phyloP scores from a whole-genome alignment of 2,797 vertebrate genomes.

The Enteromius thamalakanensis region DNA sequence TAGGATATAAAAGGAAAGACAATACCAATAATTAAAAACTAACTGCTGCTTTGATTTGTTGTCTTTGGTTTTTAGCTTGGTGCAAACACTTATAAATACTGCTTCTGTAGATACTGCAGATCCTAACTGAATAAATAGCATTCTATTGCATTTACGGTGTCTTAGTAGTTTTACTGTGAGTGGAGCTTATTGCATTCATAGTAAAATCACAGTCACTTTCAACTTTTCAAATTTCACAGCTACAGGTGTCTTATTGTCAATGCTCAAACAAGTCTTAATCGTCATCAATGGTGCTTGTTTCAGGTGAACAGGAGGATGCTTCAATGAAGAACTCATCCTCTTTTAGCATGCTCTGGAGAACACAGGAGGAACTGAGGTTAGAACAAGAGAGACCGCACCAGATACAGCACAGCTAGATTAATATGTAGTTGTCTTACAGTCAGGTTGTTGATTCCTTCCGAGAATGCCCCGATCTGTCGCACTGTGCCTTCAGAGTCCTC shows the following conservation, averaged over 20 bases:
- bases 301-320: conserved; percentile 73
- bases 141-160: conserved; percentile 12
- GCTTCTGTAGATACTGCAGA: conserved; percentile 17
- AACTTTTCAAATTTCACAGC: background rate
- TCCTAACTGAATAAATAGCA: conserved; percentile 43
- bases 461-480: conserved; percentile 90
- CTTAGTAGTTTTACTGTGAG: background rate
- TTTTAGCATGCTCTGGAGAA: conserved; percentile 91
- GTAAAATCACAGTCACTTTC: conserved; percentile 19
- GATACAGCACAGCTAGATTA: background rate
- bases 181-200: background rate
- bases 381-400: background rate
- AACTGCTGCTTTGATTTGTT: conserved; percentile 3
- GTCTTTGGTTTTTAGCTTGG: conserved; percentile 42
- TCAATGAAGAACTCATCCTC: conserved; percentile 89
- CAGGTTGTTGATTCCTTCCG: conserved; percentile 93
- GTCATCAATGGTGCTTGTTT: conserved; percentile 76
- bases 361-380: conserved; percentile 1
- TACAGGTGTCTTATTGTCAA: background rate
- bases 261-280: conserved; percentile 77
- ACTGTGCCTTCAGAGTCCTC: conserved; percentile 93
- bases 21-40: background rate
- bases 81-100: conserved; percentile 15
- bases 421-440: conserved; percentile 80
- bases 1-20: background rate